Evolutionary conservation across 2,113 vertebrate species (phyloP), one percentile per base, ranked within the genome.

Genomic region (Agapornis roseicollis): DNA sequence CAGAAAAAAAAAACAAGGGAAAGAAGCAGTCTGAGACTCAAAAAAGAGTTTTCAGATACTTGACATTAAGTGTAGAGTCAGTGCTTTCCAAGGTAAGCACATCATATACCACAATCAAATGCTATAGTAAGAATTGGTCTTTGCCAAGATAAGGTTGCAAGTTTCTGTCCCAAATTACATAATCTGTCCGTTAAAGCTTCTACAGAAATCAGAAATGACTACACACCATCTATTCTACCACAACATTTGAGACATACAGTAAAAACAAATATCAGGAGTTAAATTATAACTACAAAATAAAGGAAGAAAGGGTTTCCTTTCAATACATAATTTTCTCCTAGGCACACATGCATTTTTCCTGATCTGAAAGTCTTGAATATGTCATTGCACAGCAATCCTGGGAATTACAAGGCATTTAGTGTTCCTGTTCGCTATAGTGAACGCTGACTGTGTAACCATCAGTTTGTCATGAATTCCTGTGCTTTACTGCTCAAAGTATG

Each of bases 61-160:
- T 53, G 49, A 88, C 33, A 15, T 46, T 18, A 25, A 9, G 28
- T 0, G 24, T 37, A 24, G 16, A 70, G 37, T 37, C 52, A 22
- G 35, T 27, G 55, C 44, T 33, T n/a, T 90, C 72, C 92, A 87
- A 88, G 90, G 24, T 33, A 33, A 83, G 47, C 49, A 63, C 42
- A 0, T 79, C 4, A 0, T 68, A 4, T 71, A 60, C 90, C 69
- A 76, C 6, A 0, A 27, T 2, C 31, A 33, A 65, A 80, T 27
- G 64, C 61, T 74, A 5, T 4, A 78, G 31, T 33, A 35, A 39
- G 52, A 65, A 25, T 27, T 9, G 44, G 35, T 60, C 42, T 60
- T 69, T 71, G 76, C 80, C 83, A 94, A 80, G 69, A 41, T 44
- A 60, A 25, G 55, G 11, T n/a, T 86, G 71, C 47, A 49, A 16